These are phyloP conservation scores for Nothobranchius kuhntae DNA, from an alignment of 2,113 vertebrate genomes.

Conservation along the genomic window DNA sequence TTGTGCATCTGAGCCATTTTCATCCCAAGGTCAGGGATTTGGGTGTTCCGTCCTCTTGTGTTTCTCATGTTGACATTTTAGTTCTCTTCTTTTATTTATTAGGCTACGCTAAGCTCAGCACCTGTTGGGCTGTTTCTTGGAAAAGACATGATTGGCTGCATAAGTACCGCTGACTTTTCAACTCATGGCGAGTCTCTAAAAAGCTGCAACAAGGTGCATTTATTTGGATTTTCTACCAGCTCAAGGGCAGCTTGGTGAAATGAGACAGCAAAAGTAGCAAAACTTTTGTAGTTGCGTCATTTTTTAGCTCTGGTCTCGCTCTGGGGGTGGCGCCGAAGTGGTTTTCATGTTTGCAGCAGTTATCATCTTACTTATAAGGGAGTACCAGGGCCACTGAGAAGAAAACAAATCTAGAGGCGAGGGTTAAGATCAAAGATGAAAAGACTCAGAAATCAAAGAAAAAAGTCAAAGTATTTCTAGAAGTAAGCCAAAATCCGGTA, in stretches of 20 bases:
- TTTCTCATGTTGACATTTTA: background rate
- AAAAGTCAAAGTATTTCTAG: too few relatives aligned
- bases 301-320: conserved; percentile 47
- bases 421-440: too few relatives aligned
- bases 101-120: conserved; percentile 10
- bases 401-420: too few relatives aligned
- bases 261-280: conserved; percentile 16
- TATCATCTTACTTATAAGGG: too few relatives aligned
- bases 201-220: conserved; percentile 1
- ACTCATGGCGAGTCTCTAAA: conserved; percentile 1
- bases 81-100: conserved; percentile 18
- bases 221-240: conserved; percentile 7
- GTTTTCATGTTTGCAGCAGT: too few relatives aligned
- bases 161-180: conserved; percentile 5
- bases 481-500: too few relatives aligned
- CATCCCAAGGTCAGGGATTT: conserved; percentile 60
- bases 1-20: conserved; percentile 81
- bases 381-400: too few relatives aligned
- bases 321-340: too few relatives aligned
- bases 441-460: too few relatives aligned
- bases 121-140: conserved; percentile 1
- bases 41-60: conserved; percentile 2
- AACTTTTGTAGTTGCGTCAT: conserved; percentile 13
- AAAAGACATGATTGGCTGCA: background rate
- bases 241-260: conserved; percentile 20